Percentiles rank a stretch among this genome's conserved stretches.
phyloP scores from a whole-genome alignment of 2,797 vertebrate species.

The Pseudochaenichthys georgianus region DNA sequence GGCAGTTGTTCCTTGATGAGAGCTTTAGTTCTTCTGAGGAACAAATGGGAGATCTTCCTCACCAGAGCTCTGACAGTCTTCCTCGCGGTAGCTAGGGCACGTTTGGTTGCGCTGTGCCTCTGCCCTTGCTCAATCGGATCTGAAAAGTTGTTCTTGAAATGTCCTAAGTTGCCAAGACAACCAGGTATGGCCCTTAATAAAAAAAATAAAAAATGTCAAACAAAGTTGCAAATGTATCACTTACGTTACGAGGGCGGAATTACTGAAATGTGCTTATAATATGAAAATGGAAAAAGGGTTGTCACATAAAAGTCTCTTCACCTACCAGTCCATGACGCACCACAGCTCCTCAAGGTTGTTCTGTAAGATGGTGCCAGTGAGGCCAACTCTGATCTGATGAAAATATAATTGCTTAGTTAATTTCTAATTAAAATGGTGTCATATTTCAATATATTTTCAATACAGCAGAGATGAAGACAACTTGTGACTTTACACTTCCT shows the following conservation, averaged over 20 bases:
- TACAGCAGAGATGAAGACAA: neutral
- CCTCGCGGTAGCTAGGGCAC: slow-evolving; percentile 91
- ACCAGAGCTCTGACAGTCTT: slow-evolving; percentile 88
- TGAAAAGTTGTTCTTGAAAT: slow-evolving; percentile 91
- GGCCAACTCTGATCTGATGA: slow-evolving; percentile 88
- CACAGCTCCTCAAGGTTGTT: slow-evolving; percentile 97
- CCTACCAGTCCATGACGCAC: slow-evolving; percentile 99
- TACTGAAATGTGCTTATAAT: neutral
- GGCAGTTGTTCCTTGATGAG: slow-evolving; percentile 93
- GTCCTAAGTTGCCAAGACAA: slow-evolving; percentile 87
- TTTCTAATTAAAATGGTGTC: neutral
- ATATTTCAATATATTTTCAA: neutral
- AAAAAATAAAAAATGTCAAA: neutral
- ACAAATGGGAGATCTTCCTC: slow-evolving; percentile 87
- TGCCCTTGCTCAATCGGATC: slow-evolving; percentile 94
- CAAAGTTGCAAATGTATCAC: neutral
- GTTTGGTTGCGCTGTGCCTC: slow-evolving; percentile 93
- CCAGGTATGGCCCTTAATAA: slow-evolving; percentile 91
- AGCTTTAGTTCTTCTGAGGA: slow-evolving; percentile 93
- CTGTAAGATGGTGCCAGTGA: slow-evolving; percentile 97
- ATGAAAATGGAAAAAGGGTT: neutral
- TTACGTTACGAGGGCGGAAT: neutral
- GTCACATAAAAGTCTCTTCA: slow-evolving; percentile 22
- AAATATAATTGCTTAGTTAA: slow-evolving; percentile 1
- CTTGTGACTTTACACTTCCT: neutral